phyloP scores from a whole-genome alignment of 2,888 invertebrate species.

The Drosophila percnosoma region DNA sequence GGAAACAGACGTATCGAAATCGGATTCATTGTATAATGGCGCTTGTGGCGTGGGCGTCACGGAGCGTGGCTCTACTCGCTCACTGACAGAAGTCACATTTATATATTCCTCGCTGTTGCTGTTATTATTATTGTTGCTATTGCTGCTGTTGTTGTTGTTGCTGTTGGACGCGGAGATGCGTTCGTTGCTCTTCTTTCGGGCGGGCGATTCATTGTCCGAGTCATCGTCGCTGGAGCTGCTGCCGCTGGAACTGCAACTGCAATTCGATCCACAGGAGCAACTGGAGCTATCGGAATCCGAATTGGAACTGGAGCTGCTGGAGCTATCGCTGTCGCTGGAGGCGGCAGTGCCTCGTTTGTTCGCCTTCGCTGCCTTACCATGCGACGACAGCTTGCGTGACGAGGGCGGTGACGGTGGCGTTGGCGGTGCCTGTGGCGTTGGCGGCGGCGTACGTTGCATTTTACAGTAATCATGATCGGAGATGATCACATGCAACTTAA shows the following conservation, averaged over 20 bases:
- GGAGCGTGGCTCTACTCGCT: constrained; percentile 29
- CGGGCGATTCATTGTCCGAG: constrained; percentile 87
- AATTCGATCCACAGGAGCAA: constrained; percentile 93
- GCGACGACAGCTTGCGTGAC: constrained; percentile 40
- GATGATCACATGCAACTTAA: constrained; percentile 87
- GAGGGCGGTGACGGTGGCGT: constrained; percentile 44
- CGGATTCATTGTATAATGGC: constrained; percentile 90
- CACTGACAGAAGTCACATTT: constrained; percentile 83
- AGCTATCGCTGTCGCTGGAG: constrained; percentile 85
- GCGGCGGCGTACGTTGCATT: constrained; percentile 80
- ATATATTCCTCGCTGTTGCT: constrained; percentile 46
- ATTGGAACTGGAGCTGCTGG: constrained; percentile 91
- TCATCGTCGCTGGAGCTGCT: constrained; percentile 87
- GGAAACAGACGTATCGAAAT: constrained; percentile 93
- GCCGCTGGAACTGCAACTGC: constrained; percentile 91
- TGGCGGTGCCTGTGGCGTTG: constrained; percentile 42
- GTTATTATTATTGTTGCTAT: neutral
- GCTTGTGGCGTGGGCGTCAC: constrained; percentile 83
- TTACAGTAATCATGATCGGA: constrained; percentile 92
- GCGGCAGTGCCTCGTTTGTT: constrained; percentile 73
- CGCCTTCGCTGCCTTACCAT: constrained; percentile 9
- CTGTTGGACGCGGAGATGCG: neutral
- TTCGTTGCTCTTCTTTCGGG: constrained; percentile 77
- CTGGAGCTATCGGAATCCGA: constrained; percentile 91
- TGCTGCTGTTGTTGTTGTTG: neutral